phyloP scores from a whole-genome alignment of 2,888 invertebrate species.

The Iselma pallidipennis region DNA sequence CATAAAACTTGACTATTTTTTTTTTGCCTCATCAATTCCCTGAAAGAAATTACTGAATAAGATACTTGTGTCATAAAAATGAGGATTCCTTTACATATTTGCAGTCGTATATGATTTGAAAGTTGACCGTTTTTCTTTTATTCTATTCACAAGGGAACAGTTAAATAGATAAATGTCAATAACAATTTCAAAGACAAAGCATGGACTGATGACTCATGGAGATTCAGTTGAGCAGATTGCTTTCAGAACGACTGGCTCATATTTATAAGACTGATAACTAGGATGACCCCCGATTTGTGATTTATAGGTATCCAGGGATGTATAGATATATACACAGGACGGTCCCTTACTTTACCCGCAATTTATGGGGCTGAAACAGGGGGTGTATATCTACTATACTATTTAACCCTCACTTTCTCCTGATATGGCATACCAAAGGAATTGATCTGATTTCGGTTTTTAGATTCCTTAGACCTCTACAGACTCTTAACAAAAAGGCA shows the following conservation, averaged over 20 bases:
- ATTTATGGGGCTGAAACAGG: constrained; percentile 30
- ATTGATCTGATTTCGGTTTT: background rate
- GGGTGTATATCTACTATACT: background rate
- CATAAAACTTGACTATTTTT: constrained; percentile 15
- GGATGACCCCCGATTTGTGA: constrained; percentile 50
- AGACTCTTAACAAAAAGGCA: background rate
- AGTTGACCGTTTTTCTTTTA: no score
- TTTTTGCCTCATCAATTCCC: constrained; percentile 10
- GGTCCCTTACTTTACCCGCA: constrained; percentile 46
- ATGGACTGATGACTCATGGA: constrained; percentile 39
- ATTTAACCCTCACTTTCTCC: background rate
- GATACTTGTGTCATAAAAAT: constrained; percentile 9
- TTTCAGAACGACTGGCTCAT: constrained; percentile 39
- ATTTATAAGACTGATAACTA: constrained; percentile 49
- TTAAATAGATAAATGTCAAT: constrained; percentile 37
- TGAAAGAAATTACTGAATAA: constrained; percentile 6
- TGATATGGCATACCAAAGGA: background rate
- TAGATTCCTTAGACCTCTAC: background rate
- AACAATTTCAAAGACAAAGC: constrained; percentile 33
- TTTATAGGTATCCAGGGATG: constrained; percentile 46
- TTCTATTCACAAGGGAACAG: constrained; percentile 1
- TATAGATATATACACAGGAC: constrained; percentile 36
- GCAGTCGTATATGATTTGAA: background rate
- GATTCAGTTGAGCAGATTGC: constrained; percentile 36
- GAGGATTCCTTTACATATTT: constrained; percentile 10